Evolutionary conservation across 2,113 vertebrate genomes (phyloP), one percentile per base, ranked within the genome.

Genomic region (Sinocyclocheilus rhinocerous): DNA sequence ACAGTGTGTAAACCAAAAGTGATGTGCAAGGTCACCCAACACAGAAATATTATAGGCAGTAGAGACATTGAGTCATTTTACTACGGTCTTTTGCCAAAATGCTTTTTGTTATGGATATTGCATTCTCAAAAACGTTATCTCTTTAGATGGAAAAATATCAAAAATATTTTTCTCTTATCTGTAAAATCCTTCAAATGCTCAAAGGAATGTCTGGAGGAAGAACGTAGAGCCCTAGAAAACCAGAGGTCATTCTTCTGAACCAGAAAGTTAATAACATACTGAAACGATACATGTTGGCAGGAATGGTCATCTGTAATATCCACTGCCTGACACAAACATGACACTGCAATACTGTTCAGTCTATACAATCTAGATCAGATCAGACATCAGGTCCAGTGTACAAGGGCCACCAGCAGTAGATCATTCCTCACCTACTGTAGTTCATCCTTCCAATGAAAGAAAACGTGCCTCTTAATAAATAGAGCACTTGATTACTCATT

Each of bases 181-280:
- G 20, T 81, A 88, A 86, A 87, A 85, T 83, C 67, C 83, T 85
- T 88, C 52, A 79, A 59, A 83, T 69, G 72, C 77, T 87, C 76
- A 85, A 85, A 90, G 87, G 89, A 90, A 88, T 90, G 85, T 86
- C 89, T 86, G 80, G 83, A 85, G 83, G 81, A 84, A 83, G 69
- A 85, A 61, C 39, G 11, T 26, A 75, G 45, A 85, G 73, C 16
- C 50, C 73, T 81, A 76, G 61, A 85, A 85, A 85, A 72, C 84
- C 61, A 22, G 42, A 67, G 69, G 61, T 13, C 52, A 83, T 86
- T 75, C 80, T 85, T 76, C 75, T 85, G 55, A 73, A 52, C n/a
- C n/a, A 20, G 13, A 52, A 24, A 9, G 10, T 84, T 79, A 26
- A 61, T 73, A 45, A 61, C 33, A 12, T 73, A 33, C 10, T 69